Evolutionary conservation across 2,797 vertebrate genomes (phyloP), one percentile per base, ranked within the genome.

Genomic region (Graptemys geographica): DNA sequence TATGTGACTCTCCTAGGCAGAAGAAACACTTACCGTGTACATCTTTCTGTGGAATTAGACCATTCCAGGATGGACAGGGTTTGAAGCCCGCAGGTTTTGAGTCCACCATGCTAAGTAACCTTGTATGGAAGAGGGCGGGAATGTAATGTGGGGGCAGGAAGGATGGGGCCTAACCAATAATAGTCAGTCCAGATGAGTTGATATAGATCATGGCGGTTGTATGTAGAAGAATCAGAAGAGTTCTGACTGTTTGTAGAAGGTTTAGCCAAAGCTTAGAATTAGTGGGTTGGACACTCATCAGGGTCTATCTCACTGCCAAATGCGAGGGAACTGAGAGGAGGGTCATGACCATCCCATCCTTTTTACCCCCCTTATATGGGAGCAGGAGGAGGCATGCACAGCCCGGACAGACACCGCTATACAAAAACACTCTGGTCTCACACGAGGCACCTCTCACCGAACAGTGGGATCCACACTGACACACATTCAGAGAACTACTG

Each of bases 311-410:
- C 31, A 33, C 33, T 25, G 69, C 37, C 69, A 27, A 74, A 41
- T 23, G 8, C 21, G 10, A 74, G n/a, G 23, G 23, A 74, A 23
- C 79, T 8, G 25, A 96, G 88, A 78, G 74, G 56, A 74, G 92
- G 90, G 79, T 81, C 84, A 83, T 1, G 2, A 90, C 56, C 0
- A 0, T 51, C 25, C 52, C 27, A 33, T 0, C 1, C 88, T 41
- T 72, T 53, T 0, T 53, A 92, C 41, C 81, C 65, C 41, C 81
- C 57, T 0, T 0, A 27, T 92, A 37, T 56, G 4, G 1, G 78
- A 1, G 85, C 0, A 0, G 6, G 69, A n/a, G 72, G 59, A 80
- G 56, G 72, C 31, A 53, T 8, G 79, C 1, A 3, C 41, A 92
- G 81, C 69, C 49, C n/a, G 85, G 87, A 82, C 3, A 31, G 31